Percentiles rank a stretch among this genome's conserved stretches.
Evolutionary conservation across 2,113 vertebrate genomes (phyloP).

Genomic region (Etheostoma cragini): DNA sequence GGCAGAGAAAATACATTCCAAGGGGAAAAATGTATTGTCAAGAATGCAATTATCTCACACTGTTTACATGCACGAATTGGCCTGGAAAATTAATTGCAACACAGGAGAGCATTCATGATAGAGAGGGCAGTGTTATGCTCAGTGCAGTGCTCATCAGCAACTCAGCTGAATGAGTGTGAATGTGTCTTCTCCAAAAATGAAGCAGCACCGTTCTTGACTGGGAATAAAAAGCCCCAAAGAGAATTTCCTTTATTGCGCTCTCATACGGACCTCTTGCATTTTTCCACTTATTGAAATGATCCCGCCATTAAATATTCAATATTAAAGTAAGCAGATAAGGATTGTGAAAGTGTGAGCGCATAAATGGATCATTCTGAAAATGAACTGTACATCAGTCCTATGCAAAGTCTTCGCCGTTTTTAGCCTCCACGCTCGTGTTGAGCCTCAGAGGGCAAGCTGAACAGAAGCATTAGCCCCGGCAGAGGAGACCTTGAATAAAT

Average conservation of each 20-base stretch:
- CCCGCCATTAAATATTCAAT: neutral
- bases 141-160: constrained; percentile 43
- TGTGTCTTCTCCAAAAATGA: constrained; percentile 21
- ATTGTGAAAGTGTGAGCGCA: neutral
- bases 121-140: constrained; percentile 46
- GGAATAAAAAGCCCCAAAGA: constrained; percentile 28
- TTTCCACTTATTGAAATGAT: neutral
- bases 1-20: constrained; percentile 54
- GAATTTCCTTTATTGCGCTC: constrained; percentile 31
- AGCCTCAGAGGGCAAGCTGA: neutral
- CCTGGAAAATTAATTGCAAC: constrained; percentile 71
- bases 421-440: neutral
- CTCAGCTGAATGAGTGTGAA: constrained; percentile 41
- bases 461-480: neutral
- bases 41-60: constrained; percentile 65
- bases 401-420: neutral
- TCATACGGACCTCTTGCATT: neutral
- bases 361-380: neutral
- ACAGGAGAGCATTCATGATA: constrained; percentile 70
- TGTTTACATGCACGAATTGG: constrained; percentile 61
- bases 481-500: neutral
- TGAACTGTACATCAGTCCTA: neutral
- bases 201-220: constrained; percentile 14
- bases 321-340: neutral
- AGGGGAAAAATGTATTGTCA: constrained; percentile 61